These are phyloP conservation scores for Acrocephalus arundinaceus DNA, from an alignment of 2,113 vertebrate genomes.

Conservation along the genomic window DNA sequence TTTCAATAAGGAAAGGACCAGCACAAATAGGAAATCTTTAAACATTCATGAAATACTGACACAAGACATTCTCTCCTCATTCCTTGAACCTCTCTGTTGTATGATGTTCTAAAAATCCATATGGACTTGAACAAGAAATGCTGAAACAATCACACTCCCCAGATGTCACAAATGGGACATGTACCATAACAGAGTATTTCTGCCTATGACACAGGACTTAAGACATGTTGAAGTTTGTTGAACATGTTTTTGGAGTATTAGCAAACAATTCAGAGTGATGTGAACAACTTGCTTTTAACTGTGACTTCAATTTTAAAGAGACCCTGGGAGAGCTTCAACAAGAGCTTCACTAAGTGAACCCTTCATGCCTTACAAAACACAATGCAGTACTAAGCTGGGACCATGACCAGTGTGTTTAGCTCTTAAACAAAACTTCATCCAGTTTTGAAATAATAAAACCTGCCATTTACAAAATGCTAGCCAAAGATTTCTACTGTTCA, in stretches of 20 bases:
- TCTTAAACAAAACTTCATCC: constrained; percentile 44
- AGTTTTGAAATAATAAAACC: neutral
- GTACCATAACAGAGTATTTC: neutral
- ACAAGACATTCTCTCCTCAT: constrained; percentile 14
- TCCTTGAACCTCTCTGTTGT: neutral
- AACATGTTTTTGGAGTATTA: constrained; percentile 23
- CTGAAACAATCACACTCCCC: neutral
- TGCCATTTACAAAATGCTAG: neutral
- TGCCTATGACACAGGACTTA: constrained; percentile 13
- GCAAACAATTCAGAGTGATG: constrained; percentile 5
- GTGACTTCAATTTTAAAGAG: constrained; percentile 16
- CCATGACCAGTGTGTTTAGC: neutral
- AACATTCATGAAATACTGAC: constrained; percentile 2
- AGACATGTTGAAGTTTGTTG: constrained; percentile 1
- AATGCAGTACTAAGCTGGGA: neutral
- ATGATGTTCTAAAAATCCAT: neutral
- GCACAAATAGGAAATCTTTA: neutral
- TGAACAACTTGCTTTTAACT: neutral
- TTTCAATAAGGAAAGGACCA: constrained; percentile 37
- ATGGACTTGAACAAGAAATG: neutral
- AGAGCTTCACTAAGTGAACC: neutral
- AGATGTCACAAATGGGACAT: neutral
- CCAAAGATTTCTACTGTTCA: neutral
- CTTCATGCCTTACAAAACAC: neutral
- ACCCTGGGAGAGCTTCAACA: neutral